phyloP scores from a whole-genome alignment of 2,113 vertebrate genomes.

The Aptenodytes forsteri region DNA sequence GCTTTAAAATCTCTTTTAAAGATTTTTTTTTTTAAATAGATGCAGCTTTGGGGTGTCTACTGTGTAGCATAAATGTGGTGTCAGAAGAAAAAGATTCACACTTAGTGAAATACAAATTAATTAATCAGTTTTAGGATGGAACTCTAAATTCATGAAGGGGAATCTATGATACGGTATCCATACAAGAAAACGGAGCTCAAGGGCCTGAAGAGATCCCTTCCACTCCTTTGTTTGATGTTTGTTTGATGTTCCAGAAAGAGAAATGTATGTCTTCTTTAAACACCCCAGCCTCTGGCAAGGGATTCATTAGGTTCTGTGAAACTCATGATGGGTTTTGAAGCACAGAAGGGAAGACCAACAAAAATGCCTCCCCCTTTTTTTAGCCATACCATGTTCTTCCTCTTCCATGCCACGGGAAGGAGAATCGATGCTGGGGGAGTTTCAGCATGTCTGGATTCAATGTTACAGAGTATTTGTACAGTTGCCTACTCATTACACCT shows the following conservation, averaged over 20 bases:
- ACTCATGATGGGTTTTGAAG: not conserved
- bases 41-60: not conserved
- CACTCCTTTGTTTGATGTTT: not conserved
- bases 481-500: not conserved
- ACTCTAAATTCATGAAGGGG: not conserved
- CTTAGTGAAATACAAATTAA: not conserved
- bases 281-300: not conserved
- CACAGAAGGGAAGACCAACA: not conserved
- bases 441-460: not conserved
- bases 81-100: not conserved
- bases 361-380: not conserved
- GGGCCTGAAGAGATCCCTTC: not conserved
- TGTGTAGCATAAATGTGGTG: not conserved
- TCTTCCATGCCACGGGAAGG: not conserved
- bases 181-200: not conserved
- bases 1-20: not conserved
- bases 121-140: not conserved
- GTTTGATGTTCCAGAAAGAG: not conserved
- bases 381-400: not conserved
- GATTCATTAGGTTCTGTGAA: not conserved
- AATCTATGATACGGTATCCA: not conserved
- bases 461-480: not conserved
- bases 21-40: accelerated
- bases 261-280: not conserved
- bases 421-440: accelerated